phyloP scores from a whole-genome alignment of 2,888 invertebrate species.

The Nymphalis urticae region DNA sequence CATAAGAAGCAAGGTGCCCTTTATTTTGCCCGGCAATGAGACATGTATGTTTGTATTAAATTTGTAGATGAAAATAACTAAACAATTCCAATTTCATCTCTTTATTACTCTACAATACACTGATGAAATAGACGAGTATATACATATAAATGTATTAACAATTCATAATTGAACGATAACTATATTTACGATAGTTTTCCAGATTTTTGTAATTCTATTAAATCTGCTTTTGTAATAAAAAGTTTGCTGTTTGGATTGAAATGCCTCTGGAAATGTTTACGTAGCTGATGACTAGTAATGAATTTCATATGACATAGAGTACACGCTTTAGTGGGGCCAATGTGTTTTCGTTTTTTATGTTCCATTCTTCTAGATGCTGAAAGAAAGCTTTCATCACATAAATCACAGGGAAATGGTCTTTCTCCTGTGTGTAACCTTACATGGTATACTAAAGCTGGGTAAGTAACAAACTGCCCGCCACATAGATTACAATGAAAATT shows the following conservation, averaged over 20 bases:
- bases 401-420: conserved; percentile 63
- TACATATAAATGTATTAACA: too few relatives aligned
- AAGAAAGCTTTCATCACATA: conserved; percentile 65
- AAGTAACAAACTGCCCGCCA: conserved; percentile 64
- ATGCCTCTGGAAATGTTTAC: conserved; percentile 62
- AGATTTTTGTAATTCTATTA: conserved; percentile 1
- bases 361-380: conserved; percentile 67
- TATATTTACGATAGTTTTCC: not conserved
- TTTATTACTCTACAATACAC: too few relatives aligned
- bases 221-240: conserved; percentile 40
- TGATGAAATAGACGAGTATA: too few relatives aligned
- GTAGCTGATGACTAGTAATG: conserved; percentile 52
- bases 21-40: too few relatives aligned
- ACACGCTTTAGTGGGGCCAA: conserved; percentile 63
- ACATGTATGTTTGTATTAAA: too few relatives aligned
- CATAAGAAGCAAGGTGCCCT: too few relatives aligned
- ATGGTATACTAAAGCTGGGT: conserved; percentile 64
- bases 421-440: conserved; percentile 70
- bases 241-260: conserved; percentile 67
- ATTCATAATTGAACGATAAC: too few relatives aligned
- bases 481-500: conserved; percentile 66
- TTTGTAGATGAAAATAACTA: too few relatives aligned
- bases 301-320: conserved; percentile 62
- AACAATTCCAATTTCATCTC: too few relatives aligned
- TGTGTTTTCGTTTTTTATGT: conserved; percentile 62